Percentiles rank a stretch among this genome's conserved stretches.
Conservation (phyloP, 2,888 invertebrate species). For the Hedya salicella region DNA sequence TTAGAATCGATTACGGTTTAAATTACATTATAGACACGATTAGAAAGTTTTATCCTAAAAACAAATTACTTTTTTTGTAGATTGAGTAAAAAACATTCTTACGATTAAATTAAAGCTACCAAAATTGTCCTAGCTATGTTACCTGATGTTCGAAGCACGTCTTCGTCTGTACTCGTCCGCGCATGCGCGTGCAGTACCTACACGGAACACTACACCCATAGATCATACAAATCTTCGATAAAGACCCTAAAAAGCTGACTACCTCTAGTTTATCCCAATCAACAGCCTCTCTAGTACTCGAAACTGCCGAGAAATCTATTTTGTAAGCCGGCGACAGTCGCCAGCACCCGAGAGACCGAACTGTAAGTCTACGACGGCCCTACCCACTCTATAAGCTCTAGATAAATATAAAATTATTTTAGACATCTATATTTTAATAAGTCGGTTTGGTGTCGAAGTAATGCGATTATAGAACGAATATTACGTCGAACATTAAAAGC, state of each 20-base stretch:
- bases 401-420: slow-evolving; percentile 78
- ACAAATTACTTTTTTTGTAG: neutral
- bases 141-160: neutral
- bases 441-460: slow-evolving; percentile 75
- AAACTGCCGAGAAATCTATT: neutral
- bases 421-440: slow-evolving; percentile 72
- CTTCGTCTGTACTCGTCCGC: slow-evolving; percentile 33
- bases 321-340: slow-evolving; percentile 12
- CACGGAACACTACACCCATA: slow-evolving; percentile 69
- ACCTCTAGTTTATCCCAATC: slow-evolving; percentile 69
- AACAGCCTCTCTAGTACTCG: slow-evolving; percentile 53
- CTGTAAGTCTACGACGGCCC: slow-evolving; percentile 57
- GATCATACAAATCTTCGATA: slow-evolving; percentile 77
- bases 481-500: slow-evolving; percentile 60
- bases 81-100: neutral
- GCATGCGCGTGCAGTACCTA: slow-evolving; percentile 57
- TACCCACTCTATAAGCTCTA: slow-evolving; percentile 83
- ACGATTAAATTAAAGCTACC: slow-evolving; percentile 13
- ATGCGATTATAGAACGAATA: slow-evolving; percentile 65
- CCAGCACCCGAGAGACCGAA: slow-evolving; percentile 8
- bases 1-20: neutral
- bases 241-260: slow-evolving; percentile 74
- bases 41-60: neutral
- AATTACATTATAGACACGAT: neutral
- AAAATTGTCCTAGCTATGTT: slow-evolving; percentile 16